phyloP scores from a whole-genome alignment of 2,797 vertebrate species.

The Gymnoscopelus microlampas region DNA sequence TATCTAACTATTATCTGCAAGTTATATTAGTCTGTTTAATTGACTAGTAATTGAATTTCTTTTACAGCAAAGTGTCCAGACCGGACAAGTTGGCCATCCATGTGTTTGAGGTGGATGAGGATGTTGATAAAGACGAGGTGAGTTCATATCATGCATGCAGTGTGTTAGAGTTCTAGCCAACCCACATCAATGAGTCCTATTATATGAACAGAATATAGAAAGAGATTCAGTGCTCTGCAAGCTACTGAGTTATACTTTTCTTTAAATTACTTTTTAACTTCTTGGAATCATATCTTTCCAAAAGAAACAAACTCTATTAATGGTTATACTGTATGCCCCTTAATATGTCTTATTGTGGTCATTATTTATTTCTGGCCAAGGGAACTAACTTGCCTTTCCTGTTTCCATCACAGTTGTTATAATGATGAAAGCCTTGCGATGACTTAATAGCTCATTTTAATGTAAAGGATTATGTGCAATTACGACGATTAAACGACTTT shows the following conservation, averaged over 20 bases:
- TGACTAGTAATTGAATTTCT: not conserved
- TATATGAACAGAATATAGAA: no score
- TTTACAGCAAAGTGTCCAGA: constrained; percentile 88
- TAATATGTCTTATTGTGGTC: constrained; percentile 19
- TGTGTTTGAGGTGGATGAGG: constrained; percentile 97
- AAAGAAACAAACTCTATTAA: not conserved
- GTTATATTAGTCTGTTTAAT: no score
- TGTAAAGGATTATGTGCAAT: constrained; percentile 39
- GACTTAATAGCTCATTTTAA: constrained; percentile 31
- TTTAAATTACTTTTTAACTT: not conserved
- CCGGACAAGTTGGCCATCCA: constrained; percentile 94
- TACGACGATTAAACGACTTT: constrained; percentile 19
- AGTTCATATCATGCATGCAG: constrained; percentile 44
- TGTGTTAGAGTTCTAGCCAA: not conserved
- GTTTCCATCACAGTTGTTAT: constrained; percentile 34
- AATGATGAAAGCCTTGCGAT: constrained; percentile 28
- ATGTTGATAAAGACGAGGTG: constrained; percentile 98
- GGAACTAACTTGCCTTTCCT: constrained; percentile 31
- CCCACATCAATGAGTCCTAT: not conserved
- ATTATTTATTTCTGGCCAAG: constrained; percentile 12
- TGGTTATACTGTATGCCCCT: not conserved
- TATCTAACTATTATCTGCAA: no score
- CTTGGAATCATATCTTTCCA: not conserved
- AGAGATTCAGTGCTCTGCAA: no score
- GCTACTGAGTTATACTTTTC: no score